Conservation (phyloP, 2,888 invertebrate species). For the Notodonta ziczac region DNA sequence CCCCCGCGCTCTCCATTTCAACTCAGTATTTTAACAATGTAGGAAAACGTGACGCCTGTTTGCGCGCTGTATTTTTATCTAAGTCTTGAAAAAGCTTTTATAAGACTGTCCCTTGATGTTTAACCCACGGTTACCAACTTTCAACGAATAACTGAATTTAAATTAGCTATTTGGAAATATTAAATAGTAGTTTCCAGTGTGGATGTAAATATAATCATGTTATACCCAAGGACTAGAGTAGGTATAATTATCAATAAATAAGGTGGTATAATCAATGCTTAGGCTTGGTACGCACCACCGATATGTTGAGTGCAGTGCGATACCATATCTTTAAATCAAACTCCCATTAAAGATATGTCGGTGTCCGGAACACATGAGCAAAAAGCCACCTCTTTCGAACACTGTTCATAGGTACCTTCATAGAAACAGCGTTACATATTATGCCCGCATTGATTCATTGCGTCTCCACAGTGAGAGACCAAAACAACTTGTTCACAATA, state of each 20-base stretch:
- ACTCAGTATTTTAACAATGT: constrained; percentile 43
- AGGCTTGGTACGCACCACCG: no score
- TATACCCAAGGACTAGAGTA: no score
- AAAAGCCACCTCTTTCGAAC: background rate
- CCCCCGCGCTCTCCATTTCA: constrained; percentile 33
- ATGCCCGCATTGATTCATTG: constrained; percentile 22
- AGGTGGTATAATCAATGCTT: no score
- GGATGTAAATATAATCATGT: no score
- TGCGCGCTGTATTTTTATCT: constrained; percentile 25
- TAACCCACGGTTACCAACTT: background rate
- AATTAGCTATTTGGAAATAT: no score
- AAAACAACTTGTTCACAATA: constrained; percentile 38
- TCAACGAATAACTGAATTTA: no score
- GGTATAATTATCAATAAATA: no score
- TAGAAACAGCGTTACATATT: background rate
- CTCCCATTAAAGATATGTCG: no score
- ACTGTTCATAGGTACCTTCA: background rate
- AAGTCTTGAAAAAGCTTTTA: constrained; percentile 17
- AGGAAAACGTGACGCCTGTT: constrained; percentile 41
- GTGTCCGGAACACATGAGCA: no score
- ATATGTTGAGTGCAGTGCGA: no score
- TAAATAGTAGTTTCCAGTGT: no score
- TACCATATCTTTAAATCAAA: no score
- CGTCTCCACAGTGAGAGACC: constrained; percentile 10
- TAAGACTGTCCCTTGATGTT: constrained; percentile 14